These are phyloP conservation scores for Gymnorhina tibicen DNA, from an alignment of 2,113 vertebrate species.

Conservation along the genomic window DNA sequence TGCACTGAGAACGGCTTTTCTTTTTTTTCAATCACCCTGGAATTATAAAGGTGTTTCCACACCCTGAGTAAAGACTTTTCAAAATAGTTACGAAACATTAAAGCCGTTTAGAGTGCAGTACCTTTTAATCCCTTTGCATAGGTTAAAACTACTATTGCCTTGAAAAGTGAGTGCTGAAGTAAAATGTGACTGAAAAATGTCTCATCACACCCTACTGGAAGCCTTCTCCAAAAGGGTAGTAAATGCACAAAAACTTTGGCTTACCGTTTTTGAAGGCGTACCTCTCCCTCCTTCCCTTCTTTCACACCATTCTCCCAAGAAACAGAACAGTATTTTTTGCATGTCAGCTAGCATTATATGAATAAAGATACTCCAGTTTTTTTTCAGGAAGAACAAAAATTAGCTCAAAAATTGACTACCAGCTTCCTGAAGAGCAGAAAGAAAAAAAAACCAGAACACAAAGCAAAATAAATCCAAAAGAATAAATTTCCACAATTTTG, in stretches of 20 bases:
- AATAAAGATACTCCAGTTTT: neutral
- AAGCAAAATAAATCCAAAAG: neutral
- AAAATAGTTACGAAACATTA: neutral
- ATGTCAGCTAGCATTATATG: neutral
- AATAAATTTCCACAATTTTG: neutral
- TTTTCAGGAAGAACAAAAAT: neutral
- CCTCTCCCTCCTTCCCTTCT: neutral
- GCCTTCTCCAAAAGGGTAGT: neutral
- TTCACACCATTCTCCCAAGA: neutral
- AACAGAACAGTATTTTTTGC: neutral
- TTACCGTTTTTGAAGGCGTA: neutral
- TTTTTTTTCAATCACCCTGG: neutral
- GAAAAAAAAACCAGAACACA: neutral
- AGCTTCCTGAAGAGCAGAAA: neutral
- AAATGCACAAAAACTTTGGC: neutral
- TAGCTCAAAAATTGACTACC: neutral
- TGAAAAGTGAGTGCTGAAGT: neutral
- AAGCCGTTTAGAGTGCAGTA: neutral
- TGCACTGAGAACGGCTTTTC: neutral
- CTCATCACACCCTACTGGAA: neutral
- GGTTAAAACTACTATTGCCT: neutral
- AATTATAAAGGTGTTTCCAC: neutral
- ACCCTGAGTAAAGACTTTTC: neutral
- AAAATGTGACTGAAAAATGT: neutral
- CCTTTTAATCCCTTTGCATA: neutral